phyloP scores from a whole-genome alignment of 2,888 invertebrate genomes.

The Calameuta filiformis region DNA sequence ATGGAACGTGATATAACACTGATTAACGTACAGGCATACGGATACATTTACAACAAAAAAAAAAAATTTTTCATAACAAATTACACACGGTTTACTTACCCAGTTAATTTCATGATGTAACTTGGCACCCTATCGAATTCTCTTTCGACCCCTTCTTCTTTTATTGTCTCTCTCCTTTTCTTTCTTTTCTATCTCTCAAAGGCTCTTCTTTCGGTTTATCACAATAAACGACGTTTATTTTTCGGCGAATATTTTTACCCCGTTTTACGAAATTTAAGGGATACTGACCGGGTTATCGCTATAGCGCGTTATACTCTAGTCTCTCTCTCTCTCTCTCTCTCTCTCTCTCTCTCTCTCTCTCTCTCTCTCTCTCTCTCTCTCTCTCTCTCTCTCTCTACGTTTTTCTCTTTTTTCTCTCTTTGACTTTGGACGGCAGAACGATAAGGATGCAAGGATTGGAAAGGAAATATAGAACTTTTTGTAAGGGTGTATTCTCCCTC shows the following conservation, averaged over 20 bases:
- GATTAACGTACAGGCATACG: not conserved
- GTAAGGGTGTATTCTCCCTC: not conserved
- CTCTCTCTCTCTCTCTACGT: not conserved
- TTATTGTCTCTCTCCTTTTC: constrained; percentile 18
- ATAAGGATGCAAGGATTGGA: not conserved
- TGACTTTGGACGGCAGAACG: not conserved
- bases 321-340: too few relatives aligned
- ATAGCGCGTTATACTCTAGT: not conserved
- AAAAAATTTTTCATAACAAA: not conserved
- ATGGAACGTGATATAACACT: not conserved
- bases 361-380: too few relatives aligned
- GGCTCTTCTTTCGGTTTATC: constrained; percentile 12
- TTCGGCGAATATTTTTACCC: not conserved
- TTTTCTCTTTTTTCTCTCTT: not conserved
- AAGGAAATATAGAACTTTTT: not conserved
- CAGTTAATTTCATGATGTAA: constrained; percentile 26
- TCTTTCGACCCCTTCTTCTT: not conserved
- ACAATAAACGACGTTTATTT: not conserved
- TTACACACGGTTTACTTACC: constrained; percentile 31
- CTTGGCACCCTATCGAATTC: not conserved
- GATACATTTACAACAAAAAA: not conserved
- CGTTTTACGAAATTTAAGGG: not conserved
- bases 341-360: not conserved
- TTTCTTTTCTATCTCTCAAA: constrained; percentile 17
- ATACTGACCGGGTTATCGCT: not conserved